phyloP scores from a whole-genome alignment of 2,888 invertebrate species.

The Ochropleura leucogaster region DNA sequence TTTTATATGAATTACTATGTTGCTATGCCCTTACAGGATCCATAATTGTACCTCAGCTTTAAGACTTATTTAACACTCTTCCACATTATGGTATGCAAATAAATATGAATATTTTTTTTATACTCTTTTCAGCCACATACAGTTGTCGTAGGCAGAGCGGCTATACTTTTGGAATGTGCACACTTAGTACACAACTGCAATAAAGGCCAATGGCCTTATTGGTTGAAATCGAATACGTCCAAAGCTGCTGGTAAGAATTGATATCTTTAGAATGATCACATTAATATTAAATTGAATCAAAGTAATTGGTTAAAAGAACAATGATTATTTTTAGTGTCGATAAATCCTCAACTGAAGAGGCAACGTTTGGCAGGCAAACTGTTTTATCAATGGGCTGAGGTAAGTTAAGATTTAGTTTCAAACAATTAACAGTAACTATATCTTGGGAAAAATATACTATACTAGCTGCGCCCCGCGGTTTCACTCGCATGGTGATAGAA shows the following conservation, averaged over 20 bases:
- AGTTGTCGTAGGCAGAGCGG: conserved; percentile 97
- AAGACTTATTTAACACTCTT: too few species aligned
- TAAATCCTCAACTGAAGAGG: conserved; percentile 84
- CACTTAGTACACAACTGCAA: conserved; percentile 99
- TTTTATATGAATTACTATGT: too few species aligned
- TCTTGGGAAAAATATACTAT: neutral
- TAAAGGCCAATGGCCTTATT: conserved; percentile 99
- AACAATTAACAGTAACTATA: neutral
- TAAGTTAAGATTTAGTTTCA: conserved; percentile 74
- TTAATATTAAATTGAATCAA: too few species aligned
- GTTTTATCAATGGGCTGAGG: conserved; percentile 99
- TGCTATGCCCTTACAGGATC: too few species aligned
- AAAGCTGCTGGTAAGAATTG: conserved; percentile 82
- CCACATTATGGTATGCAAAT: too few species aligned
- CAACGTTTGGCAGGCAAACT: conserved; percentile 97
- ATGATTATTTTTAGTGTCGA: conserved; percentile 76
- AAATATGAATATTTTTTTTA: neutral
- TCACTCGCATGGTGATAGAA: too few species aligned
- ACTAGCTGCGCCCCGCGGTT: neutral
- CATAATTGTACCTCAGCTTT: too few species aligned
- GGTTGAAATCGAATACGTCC: conserved; percentile 96
- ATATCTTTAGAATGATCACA: neutral
- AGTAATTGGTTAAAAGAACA: neutral
- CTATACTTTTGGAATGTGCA: conserved; percentile 97
- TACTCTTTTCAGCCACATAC: conserved; percentile 94